Base-by-base conservation (phyloP, 2,888 invertebrate species). In the Amblyjoppa fuscipennis region DNA sequence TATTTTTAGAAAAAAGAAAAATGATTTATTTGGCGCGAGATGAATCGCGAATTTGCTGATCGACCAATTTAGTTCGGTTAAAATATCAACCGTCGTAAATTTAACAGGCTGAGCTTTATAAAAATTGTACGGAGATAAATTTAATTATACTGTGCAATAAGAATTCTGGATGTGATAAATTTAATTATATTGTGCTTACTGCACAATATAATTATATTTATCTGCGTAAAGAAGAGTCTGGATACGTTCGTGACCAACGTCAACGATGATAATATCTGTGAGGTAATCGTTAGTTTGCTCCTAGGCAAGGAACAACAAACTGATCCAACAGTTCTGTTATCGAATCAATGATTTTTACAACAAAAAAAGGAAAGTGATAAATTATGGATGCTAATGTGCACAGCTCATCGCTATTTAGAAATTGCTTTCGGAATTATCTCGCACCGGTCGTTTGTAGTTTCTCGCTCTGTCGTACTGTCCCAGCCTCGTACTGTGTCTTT, bases 391-490 rank as follows among this genome's bases (percentile, higher is more conserved):
- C 20, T 45, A 31, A 75, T 41, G 25, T 28, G 41, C 31, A 25
- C 11, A 45, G 25, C 13, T 84, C 80, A 80, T 64, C 38, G 70
- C 76, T 84, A 84, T 84, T 84, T 81, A 76, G 66, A 61, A 45
- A 71, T 71, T 34, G 9, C 45, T 64, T 74, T 79, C 53, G 70
- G 16, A 66, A 76, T 71, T 80, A 49, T 6, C 70, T 49, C 11
- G 31, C 20, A 38, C 34, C 69, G 31, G 45, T 64, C 16, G 53
- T 79, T 56, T 45, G 45, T 28, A 64, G 16, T 31, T 77, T 64
- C 25, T 45, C 51, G 20, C 78, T 74, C 78, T 16, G 16, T 83
- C 69, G 7, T 49, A 51, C 51, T n/a, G 41, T 53, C 49, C 51
- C n/a, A 41, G 25, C 16, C 16, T 20, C 25, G 41, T 31, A 20